Evolutionary conservation across 2,888 invertebrate genomes (phyloP).

Genomic region (Thyatira batis): DNA sequence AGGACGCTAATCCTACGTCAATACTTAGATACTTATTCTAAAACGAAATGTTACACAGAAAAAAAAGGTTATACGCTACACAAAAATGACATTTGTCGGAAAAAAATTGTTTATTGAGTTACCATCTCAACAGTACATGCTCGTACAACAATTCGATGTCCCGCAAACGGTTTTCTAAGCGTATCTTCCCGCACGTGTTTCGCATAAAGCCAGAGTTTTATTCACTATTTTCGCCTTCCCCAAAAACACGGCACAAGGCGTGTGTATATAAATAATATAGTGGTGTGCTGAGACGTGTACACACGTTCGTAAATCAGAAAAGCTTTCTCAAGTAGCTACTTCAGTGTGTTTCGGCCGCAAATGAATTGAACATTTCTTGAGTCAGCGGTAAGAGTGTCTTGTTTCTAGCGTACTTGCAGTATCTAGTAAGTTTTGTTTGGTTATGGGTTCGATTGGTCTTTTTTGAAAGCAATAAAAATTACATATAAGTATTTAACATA

Average conservation of each 20-base stretch:
- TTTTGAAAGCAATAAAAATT: too few relatives aligned
- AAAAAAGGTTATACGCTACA: too few relatives aligned
- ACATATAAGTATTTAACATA: too few relatives aligned
- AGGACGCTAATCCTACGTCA: too few relatives aligned
- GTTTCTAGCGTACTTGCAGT: neutral
- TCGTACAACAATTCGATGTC: slow-evolving; percentile 1
- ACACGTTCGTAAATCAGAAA: slow-evolving; percentile 4
- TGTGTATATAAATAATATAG: slow-evolving; percentile 1
- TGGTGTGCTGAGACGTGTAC: neutral
- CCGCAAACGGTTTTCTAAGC: neutral
- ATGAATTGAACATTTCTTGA: slow-evolving; percentile 1
- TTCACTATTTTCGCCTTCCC: neutral
- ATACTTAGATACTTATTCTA: too few relatives aligned
- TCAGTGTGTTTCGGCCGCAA: neutral
- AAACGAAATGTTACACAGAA: too few relatives aligned
- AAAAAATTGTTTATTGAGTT: neutral
- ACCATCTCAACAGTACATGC: neutral
- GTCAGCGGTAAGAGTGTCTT: neutral
- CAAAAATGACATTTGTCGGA: too few relatives aligned
- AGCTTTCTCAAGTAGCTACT: slow-evolving; percentile 1
- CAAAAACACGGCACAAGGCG: slow-evolving; percentile 1
- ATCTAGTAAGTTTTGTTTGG: neutral
- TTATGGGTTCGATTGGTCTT: too few relatives aligned
- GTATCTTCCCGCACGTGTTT: neutral
- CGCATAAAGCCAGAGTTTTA: neutral